Conservation (phyloP, 1,140 invertebrate genomes). For the Homarus americanus region DNA sequence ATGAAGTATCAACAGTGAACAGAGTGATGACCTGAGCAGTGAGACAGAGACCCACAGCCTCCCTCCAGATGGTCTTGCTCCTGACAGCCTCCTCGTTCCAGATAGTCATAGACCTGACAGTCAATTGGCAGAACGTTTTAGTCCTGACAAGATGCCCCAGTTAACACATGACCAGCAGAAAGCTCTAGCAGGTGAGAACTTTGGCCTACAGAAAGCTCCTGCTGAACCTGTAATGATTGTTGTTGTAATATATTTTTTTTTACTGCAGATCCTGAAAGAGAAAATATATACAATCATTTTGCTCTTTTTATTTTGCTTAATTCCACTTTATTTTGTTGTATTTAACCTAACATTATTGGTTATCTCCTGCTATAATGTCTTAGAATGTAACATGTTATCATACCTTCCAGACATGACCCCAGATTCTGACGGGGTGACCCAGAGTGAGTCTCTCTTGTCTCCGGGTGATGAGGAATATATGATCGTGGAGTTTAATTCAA, state of each 20-base stretch:
- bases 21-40: constrained; percentile 74
- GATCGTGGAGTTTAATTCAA: constrained; percentile 2
- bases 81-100: constrained; percentile 26
- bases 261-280: too few relatives aligned
- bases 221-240: too few relatives aligned
- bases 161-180: constrained; percentile 78
- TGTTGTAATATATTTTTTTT: too few relatives aligned
- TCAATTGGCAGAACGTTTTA: constrained; percentile 45
- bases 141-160: constrained; percentile 76
- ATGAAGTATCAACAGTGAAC: too few relatives aligned
- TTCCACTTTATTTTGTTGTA: too few relatives aligned
- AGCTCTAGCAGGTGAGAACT: constrained; percentile 77
- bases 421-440: constrained; percentile 38
- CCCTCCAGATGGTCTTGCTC: constrained; percentile 55
- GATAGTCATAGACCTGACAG: constrained; percentile 14
- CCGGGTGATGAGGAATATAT: constrained; percentile 53
- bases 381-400: too few relatives aligned
- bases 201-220: too few relatives aligned
- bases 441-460: constrained; percentile 18
- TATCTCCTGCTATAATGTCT: too few relatives aligned
- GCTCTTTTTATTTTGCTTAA: too few relatives aligned
- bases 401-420: constrained; percentile 45
- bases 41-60: constrained; percentile 75
- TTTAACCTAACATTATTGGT: too few relatives aligned
- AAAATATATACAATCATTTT: too few relatives aligned